These are phyloP conservation scores for Pipa parva DNA, from an alignment of 2,113 vertebrate species.

Conservation along the genomic window DNA sequence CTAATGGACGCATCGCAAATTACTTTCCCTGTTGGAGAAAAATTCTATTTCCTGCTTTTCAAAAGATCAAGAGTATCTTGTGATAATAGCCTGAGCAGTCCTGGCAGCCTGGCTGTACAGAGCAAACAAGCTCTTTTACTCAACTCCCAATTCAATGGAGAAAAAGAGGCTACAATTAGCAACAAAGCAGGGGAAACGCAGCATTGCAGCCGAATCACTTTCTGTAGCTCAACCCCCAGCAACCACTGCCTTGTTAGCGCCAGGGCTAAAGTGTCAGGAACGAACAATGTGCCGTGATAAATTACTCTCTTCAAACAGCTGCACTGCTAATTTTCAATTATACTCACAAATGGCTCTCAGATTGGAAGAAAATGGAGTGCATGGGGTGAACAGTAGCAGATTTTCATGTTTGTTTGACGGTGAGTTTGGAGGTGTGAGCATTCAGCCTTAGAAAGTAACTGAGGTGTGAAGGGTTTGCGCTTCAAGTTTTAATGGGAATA, in stretches of 20 bases:
- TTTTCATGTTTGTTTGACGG: conserved; percentile 79
- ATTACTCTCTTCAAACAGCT: conserved; percentile 97
- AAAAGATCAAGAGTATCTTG: conserved; percentile 99
- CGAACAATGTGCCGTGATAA: conserved; percentile 98
- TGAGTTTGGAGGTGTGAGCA: conserved; percentile 72
- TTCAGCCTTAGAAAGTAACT: conserved; percentile 66
- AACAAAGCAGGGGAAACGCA: conserved; percentile 77
- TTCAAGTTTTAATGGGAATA: conserved; percentile 40
- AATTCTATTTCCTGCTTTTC: conserved; percentile 99
- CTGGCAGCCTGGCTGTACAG: conserved; percentile 85
- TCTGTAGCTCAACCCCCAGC: conserved; percentile 83
- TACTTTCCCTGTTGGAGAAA: conserved; percentile 85
- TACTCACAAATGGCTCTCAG: conserved; percentile 95
- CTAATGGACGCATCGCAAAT: conserved; percentile 99
- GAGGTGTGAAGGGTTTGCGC: conserved; percentile 51
- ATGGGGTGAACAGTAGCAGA: conserved; percentile 76
- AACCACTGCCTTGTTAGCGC: conserved; percentile 91
- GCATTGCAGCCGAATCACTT: conserved; percentile 75
- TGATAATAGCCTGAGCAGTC: conserved; percentile 97
- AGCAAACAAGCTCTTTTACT: conserved; percentile 99
- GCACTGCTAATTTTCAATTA: conserved; percentile 99
- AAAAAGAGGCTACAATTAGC: conserved; percentile 98
- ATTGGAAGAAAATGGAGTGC: conserved; percentile 94
- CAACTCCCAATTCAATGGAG: conserved; percentile 97
- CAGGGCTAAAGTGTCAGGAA: conserved; percentile 92